Evolutionary conservation across 2,888 invertebrate genomes (phyloP), one percentile per base, ranked within the genome.

Genomic region (Uropetala carovei): DNA sequence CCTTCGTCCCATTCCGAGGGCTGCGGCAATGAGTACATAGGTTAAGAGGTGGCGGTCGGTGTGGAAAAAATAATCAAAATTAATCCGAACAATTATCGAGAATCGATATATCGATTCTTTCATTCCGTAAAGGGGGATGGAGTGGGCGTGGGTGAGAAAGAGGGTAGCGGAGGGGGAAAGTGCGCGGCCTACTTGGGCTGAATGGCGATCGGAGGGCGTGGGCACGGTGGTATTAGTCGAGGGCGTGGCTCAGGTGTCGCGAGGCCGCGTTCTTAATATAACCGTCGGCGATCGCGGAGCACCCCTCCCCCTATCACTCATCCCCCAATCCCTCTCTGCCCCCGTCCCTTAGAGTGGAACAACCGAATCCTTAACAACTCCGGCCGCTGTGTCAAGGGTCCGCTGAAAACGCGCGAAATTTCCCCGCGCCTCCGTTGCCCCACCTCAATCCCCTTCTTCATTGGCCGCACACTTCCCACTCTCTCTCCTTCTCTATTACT

Each of bases 231-330:
- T 89, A 89, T 89, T 89, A 64, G 60, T 30, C 43, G 89, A 89
- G 89, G 89, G 89, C 64, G 89, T 89, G 89, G 89, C n/a, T 68
- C 89, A 43, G 89, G 64, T 89, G 89, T 89, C 89, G 43, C 83
- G 57, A 83, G 83, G 83, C 83, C 83, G 83, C 56, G 18, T 89
- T 89, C 89, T 86, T 86, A 86, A 68, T 89, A 89, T 68, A 89
- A 89, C 86, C 22, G 59, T n/a, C 86, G 22, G 27, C 7, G 86
- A 14, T 7, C 16, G 60, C 86, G 59, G 30, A 22, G 30, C 18
- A 43, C 43, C 60, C 27, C 16, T n/a, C 43, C 60, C 60, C 60
- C 13, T 18, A 43, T 56, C 18, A 10, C 27, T 30, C 64, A 64
- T 64, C 14, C n/a, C 18, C 83, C n/a, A n/a, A n/a, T n/a, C n/a